Percentiles rank a stretch among this genome's conserved stretches.
These are phyloP conservation scores for Peromyscus nudipes DNA, from an alignment of 2,797 vertebrate species.

Conservation along the genomic window DNA sequence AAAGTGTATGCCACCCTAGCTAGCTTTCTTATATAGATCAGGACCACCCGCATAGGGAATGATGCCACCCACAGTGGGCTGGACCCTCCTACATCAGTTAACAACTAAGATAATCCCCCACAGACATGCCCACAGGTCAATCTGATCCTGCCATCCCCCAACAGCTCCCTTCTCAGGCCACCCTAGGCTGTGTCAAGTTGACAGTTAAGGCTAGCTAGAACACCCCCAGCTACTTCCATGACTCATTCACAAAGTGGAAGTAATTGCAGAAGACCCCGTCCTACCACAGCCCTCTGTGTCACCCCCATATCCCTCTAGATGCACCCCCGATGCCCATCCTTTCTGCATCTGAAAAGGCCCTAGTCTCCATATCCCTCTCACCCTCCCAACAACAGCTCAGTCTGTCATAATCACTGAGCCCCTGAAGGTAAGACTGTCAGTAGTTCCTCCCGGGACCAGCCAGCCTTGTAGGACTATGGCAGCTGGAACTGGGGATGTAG, in stretches of 20 bases:
- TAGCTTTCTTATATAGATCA: not conserved
- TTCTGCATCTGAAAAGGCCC: not conserved
- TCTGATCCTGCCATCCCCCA: not conserved
- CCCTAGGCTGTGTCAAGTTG: not conserved
- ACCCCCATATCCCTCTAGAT: not conserved
- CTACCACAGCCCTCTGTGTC: not conserved
- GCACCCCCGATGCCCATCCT: not conserved
- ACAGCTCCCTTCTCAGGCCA: not conserved
- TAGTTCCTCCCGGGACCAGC: not conserved
- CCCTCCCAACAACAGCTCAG: not conserved
- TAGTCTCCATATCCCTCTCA: no score
- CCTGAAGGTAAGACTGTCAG: not conserved
- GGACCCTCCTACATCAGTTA: not conserved
- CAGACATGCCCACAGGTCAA: not conserved
- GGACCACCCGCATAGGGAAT: not conserved
- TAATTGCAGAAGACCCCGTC: not conserved
- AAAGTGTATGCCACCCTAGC: not conserved
- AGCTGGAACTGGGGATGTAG: not conserved
- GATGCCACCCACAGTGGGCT: no score
- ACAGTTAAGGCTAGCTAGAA: not conserved
- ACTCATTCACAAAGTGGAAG: not conserved
- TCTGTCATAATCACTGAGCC: not conserved
- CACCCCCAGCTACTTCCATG: not conserved
- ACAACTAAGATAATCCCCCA: not conserved
- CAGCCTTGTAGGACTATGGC: not conserved